Base-by-base conservation (phyloP, 2,113 vertebrate species). In the Scomber japonicus region DNA sequence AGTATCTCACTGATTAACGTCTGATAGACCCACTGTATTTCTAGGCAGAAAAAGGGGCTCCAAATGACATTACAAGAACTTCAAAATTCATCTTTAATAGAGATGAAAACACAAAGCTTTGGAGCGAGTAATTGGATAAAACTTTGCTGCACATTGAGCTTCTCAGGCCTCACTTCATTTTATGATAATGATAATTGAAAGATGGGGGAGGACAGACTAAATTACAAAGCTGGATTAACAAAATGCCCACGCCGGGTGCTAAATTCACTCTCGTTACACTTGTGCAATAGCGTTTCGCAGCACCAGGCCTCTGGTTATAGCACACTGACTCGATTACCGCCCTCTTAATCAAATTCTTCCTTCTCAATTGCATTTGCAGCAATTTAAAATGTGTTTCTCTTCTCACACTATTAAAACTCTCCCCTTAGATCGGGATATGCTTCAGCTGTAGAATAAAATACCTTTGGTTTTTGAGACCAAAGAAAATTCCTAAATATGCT, bases 161-260 rank as follows among this genome's bases (percentile, higher is more conserved):
- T 90, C 88, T 92, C 90, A 84, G 89, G 90, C 88, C 90, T 90
- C 89, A 85, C 90, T 93, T 92, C 86, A 87, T 92, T 93, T 93
- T 82, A 90, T 87, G 92, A 92, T 94, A 94, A 94, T 92, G 92
- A 93, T 93, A 94, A 94, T 94, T 92, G 88, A 94, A 94, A 94
- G 91, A 92, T 83, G 90, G 88, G 87, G 86, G 86, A 91, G 91
- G 91, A 89, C 86, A 79, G 71, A 85, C 71, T 90, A 89, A 91
- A 91, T 91, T 90, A 88, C 83, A 88, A 76, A 77, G 82, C 79
- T 90, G 89, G 91, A 95, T 94, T 91, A 91, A 89, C 85, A 88
- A 90, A 91, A 91, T 85, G 89, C 76, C 82, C 66, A 84, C 57
- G 74, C 63, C 71, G 66, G 85, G 86, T 88, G 76, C 83, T 88